Evolutionary conservation across 2,797 vertebrate genomes (phyloP), one percentile per base, ranked within the genome.

Genomic region (Pangasius sanitwongsei): DNA sequence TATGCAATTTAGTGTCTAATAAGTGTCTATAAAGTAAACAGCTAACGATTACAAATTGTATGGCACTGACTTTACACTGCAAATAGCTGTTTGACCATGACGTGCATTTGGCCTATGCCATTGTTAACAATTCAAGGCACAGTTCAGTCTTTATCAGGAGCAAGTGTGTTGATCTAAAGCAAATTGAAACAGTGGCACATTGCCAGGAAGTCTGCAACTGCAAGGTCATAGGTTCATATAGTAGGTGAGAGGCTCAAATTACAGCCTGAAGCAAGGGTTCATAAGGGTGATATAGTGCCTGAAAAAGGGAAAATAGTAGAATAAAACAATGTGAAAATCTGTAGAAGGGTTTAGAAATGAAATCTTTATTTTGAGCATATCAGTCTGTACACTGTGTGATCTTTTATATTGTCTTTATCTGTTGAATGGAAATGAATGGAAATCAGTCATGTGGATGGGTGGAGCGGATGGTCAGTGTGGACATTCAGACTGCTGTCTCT

Each of bases 201-300:
- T 89, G 85, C 55, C 87, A 88, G 55, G 55, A 88, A 48, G 34
- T 80, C 55, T 87, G 74, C 82, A 89, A 91, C 87, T 88, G 77
- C 85, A 85, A 87, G 89, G 91, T 93, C 91, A 93, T 25, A 75
- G 90, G 88, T 90, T 90, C 75, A 91, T 77, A 48, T 86, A 28
- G n/a, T 81, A 86, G 82, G 81, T 48, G 25, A 55, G 65, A 37
- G 37, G 70, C 37, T 89, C 80, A 59, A 37, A 65, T 87, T 89
- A 77, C 86, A 69, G 80, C 59, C 59, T 77, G 28, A 75, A 28
- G 69, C 44, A 65, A 41, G 23, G 44, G 61, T 75, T 75, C 20
- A 28, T 7, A 69, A 25, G n/a, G 65, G 16, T 55, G 37, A 83
- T 63, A 34, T 85, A 20, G 11, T 85, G 18, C 20, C 16, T 69